Evolutionary conservation across 2,888 invertebrate genomes (phyloP), one percentile per base, ranked within the genome.

Genomic region (Pachycephus smyrnensis): DNA sequence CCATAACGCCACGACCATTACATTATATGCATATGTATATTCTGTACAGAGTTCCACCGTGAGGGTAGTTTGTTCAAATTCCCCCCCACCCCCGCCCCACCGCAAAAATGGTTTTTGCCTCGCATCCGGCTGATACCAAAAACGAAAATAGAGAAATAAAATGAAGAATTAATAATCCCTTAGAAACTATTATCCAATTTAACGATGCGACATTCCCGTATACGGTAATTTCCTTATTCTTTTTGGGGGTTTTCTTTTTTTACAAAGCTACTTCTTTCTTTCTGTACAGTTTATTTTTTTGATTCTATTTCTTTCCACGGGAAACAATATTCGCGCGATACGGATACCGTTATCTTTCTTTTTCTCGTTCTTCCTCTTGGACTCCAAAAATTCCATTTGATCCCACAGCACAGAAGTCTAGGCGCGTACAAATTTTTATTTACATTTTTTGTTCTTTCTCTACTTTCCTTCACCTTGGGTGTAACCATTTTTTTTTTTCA

Each of bases 1-100:
- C 55, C 55, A 6, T 55, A 55, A 55, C 55, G 55, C 55, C 55
- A 55, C 55, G 55, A 23, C 15, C 55, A 32, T 15, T 73, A 77
- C 73, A 68, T 73, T 15, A n/a, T 36, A 75, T 31, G 68, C 73
- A 76, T 69, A 69, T 73, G 33, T 23, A 76, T 77, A 75, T 68
- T 55, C 55, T 55, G 55, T 55, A 55, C 55, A 55, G 40, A 40
- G 55, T 55, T 55, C 2, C 23, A 23, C 55, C 15, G 55, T 23
- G 55, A 55, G 55, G 23, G 23, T 55, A 55, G 55, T 55, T 55
- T 23, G 23, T 35, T 35, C 6, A 2, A 23, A 15, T 55, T 55
- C 23, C 15, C 2, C 23, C 9, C 35, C n/a, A n/a, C n/a, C 35
- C 9, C 55, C 23, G 23, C 55, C 55, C 23, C 55, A 9, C 6